Evolutionary conservation across 2,113 vertebrate species (phyloP), one percentile per base, ranked within the genome.

Genomic region (Hippoglossus stenolepis): DNA sequence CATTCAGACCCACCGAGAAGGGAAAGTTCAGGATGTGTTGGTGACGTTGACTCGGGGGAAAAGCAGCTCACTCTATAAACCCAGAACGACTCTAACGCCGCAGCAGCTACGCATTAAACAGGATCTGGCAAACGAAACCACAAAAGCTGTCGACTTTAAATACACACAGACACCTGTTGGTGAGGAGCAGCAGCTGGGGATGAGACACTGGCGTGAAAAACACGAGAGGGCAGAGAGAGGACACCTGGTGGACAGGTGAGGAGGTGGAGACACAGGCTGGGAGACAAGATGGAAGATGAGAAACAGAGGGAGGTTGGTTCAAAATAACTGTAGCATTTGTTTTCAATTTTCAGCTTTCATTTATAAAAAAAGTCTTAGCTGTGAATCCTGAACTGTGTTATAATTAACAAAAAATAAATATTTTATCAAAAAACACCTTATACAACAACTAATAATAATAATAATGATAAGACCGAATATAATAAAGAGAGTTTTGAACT

Each of bases 211-310:
- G n/a, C 23, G 62, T 65, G 40, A 21, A 21, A 26, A 49, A 21
- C 18, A 21, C 18, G 43, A 0, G 15, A 7, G 45, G 18, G 20
- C 12, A 17, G 51, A 15, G 15, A 2, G 15, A 24, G 20, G 35
- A 24, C 66, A 57, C 31, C 66, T 57, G 47, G 51, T 57, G 51
- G 66, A 69, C 51, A 69, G 66, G 53, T 69, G 53, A 56, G 12
- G 11, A 24, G 57, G 21, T 13, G 40, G 2, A 69, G 4, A 57
- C 18, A 35, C 18, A 28, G 1, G 8, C 14, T 24, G 14, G 40
- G 3, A 49, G 26, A 65, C 23, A 10, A 53, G 47, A 51, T 6
- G 24, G 5, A 20, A 2, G 23, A 35, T 35, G 11, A n/a, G 14
- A 35, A 15, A 66, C 35, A 38, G 9, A 38, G 35, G 35, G 35